Percentiles rank a stretch among this genome's conserved stretches.
Conservation (phyloP, 2,113 vertebrate genomes). For the Gobiocypris rarus region DNA sequence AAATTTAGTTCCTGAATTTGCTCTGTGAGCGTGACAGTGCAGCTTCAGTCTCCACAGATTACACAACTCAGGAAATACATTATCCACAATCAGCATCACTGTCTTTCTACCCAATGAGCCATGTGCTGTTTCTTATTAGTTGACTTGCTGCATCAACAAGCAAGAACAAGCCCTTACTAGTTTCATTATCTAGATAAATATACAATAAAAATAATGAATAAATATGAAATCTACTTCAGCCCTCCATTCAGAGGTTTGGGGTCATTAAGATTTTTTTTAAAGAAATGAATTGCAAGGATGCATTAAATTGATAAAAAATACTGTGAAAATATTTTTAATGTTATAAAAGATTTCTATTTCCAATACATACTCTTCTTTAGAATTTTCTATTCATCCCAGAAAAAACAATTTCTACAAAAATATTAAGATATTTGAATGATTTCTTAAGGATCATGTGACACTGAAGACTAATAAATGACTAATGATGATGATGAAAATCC, state of each 20-base stretch:
- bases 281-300: neutral
- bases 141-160: constrained; percentile 2
- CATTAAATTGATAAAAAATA: neutral
- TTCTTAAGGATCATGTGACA: too few relatives aligned
- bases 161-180: neutral
- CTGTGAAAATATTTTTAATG: neutral
- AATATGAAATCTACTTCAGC: too few relatives aligned
- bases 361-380: neutral
- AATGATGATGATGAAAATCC: neutral
- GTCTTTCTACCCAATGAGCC: neutral
- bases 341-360: neutral
- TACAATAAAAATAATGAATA: too few relatives aligned
- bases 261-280: neutral
- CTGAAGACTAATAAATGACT: too few relatives aligned
- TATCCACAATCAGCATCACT: constrained; percentile 22
- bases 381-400: neutral
- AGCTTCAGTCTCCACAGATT: neutral
- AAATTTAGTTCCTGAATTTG: constrained; percentile 3
- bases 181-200: too few relatives aligned
- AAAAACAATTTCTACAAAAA: too few relatives aligned
- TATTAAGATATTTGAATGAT: too few relatives aligned
- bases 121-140: neutral
- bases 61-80: neutral
- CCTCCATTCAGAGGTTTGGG: too few relatives aligned
- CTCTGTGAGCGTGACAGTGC: neutral